Conservation (phyloP, 2,113 vertebrate genomes). For the Gadus chalcogrammus region DNA sequence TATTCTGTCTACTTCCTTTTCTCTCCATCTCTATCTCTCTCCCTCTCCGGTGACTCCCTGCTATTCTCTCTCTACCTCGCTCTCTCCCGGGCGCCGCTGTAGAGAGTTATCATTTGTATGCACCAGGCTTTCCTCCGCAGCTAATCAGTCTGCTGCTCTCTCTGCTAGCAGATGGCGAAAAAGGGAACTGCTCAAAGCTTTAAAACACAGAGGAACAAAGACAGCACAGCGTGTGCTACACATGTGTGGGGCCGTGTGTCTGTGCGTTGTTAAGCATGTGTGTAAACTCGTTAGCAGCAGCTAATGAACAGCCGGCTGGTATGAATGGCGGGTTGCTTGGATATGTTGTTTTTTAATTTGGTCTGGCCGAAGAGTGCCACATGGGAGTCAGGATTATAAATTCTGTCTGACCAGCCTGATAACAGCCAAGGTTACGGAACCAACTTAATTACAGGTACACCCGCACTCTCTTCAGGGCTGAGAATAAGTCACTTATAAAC, state of each 20-base stretch:
- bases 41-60: neutral
- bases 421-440: neutral
- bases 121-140: too few relatives aligned
- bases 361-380: neutral
- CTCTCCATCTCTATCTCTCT: too few relatives aligned
- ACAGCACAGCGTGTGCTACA: slow-evolving; percentile 2
- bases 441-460: neutral
- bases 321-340: neutral
- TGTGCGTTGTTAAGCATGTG: slow-evolving; percentile 15
- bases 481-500: neutral
- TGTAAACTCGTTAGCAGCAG: neutral
- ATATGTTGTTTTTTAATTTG: neutral
- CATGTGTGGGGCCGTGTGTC: neutral
- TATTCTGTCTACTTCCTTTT: neutral
- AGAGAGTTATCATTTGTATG: too few relatives aligned
- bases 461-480: neutral
- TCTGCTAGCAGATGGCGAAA: too few relatives aligned
- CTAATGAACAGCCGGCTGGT: neutral
- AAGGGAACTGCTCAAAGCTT: too few relatives aligned
- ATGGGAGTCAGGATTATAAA: neutral
- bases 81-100: neutral
- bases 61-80: neutral
- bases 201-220: slow-evolving; percentile 2
- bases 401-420: neutral
- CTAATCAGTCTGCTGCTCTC: too few relatives aligned